Base-by-base conservation (phyloP, 2,888 invertebrate species). In the Drosophila multiciliata region DNA sequence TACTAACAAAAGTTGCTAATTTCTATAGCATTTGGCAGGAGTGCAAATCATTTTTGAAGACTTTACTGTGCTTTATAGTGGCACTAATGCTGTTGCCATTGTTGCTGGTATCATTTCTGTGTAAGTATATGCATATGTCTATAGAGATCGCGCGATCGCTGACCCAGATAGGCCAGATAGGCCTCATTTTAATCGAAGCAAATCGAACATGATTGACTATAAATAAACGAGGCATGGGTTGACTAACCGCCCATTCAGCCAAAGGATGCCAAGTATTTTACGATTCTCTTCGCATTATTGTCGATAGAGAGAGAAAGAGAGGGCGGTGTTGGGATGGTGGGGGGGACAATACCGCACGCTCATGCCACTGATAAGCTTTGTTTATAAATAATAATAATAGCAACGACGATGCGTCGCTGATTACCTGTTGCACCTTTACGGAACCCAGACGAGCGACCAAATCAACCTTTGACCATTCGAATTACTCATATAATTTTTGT, bases 61-160 rank as follows among this genome's bases (percentile, higher is more conserved):
- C 92, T 17, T 67, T 91, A 48, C 42, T 89, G 38, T 93, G 90
- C 65, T 92, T 93, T 72, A 55, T 90, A 53, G 81, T 91, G 35
- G 92, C 92, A 23, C 80, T 92, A 62, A 83, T 90, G 63, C 53
- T 93, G 66, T 36, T 92, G 61, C 92, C 92, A 52, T 53, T 92
- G 58, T 75, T 92, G 50, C 59, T 92, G 29, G 61, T 92, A 61
- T 91, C 92, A 55, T 92, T 92, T 73, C 63, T 92, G 36, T 92
- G 92, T 93, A 90, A 93, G 93, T 93, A 86, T 42, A 29, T 26
- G 36, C 2, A n/a, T 29, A 55, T 29, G n/a, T 1, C 12, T 8
- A 12, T 48, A 53, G 32, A 48, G 29, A 48, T 49, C 55, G 48
- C 61, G 12, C 48, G 36, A 60, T 40, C 33, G 35, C 26, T 66